Conservation (phyloP, 2,797 vertebrate genomes). For the Pogoniulus pusillus region DNA sequence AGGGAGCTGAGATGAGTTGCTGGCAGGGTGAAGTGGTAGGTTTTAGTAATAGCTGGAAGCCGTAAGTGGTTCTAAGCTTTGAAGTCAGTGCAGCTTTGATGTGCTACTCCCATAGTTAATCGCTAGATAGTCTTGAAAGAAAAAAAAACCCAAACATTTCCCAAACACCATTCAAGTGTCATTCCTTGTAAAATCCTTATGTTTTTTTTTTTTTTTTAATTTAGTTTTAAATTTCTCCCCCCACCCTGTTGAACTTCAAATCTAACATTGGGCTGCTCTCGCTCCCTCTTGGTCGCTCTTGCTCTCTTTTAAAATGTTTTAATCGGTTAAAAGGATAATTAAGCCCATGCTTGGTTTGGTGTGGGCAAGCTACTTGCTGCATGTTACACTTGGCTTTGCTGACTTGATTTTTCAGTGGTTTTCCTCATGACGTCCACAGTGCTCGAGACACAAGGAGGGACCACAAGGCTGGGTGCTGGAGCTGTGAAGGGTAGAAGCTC, state of each 20-base stretch:
- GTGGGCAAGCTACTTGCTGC: background rate
- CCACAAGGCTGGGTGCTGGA: background rate
- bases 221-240: background rate
- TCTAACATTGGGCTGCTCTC: background rate
- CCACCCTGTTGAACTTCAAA: conserved; percentile 35
- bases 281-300: background rate
- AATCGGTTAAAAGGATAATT: conserved; percentile 45
- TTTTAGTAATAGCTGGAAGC: conserved; percentile 76
- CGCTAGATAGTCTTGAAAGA: conserved; percentile 71
- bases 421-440: background rate
- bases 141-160: conserved; percentile 72
- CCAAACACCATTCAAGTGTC: conserved; percentile 64
- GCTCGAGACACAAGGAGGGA: background rate
- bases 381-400: background rate
- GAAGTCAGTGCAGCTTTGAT: conserved; percentile 80
- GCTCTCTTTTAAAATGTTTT: conserved; percentile 23
- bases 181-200: conserved; percentile 62
- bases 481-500: background rate
- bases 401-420: background rate
- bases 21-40: conserved; percentile 60
- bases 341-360: background rate
- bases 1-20: conserved; percentile 62
- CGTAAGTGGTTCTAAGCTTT: conserved; percentile 74
- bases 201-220: background rate
- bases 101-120: conserved; percentile 75